Evolutionary conservation across 2,888 invertebrate species (phyloP).

Genomic region (Eilema sororculum): DNA sequence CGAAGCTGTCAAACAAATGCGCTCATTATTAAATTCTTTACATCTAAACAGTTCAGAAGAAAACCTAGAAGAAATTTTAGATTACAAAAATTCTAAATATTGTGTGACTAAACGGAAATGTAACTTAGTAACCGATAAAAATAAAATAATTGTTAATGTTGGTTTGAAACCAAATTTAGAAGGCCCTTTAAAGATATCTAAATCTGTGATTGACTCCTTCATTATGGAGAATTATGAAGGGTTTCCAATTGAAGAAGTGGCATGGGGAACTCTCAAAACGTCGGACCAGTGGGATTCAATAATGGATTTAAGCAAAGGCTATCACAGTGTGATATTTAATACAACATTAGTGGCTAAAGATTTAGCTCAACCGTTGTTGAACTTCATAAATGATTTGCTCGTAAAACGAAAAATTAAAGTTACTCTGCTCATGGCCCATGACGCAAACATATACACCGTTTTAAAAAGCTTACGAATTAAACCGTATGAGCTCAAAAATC

Average conservation of each 20-base stretch:
- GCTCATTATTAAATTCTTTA: slow-evolving; percentile 55
- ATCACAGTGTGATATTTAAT: slow-evolving; percentile 76
- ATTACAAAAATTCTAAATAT: slow-evolving; percentile 68
- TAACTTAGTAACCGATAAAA: slow-evolving; percentile 64
- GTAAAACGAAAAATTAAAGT: slow-evolving; percentile 58
- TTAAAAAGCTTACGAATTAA: slow-evolving; percentile 67
- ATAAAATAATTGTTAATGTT: slow-evolving; percentile 56
- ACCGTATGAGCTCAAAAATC: slow-evolving; percentile 62
- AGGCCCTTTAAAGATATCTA: slow-evolving; percentile 76
- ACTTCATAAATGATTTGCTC: slow-evolving; percentile 65
- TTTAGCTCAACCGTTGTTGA: slow-evolving; percentile 67
- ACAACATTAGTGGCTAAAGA: slow-evolving; percentile 72
- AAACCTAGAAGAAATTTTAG: slow-evolving; percentile 66
- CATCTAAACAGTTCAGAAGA: slow-evolving; percentile 64
- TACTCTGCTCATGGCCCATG: slow-evolving; percentile 75
- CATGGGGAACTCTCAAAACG: slow-evolving; percentile 70
- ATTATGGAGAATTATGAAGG: slow-evolving; percentile 80
- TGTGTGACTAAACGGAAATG: slow-evolving; percentile 67
- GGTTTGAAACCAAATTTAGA: slow-evolving; percentile 68
- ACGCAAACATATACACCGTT: slow-evolving; percentile 75
- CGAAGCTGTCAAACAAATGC: slow-evolving; percentile 66
- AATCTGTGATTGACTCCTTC: slow-evolving; percentile 76
- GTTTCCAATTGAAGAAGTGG: slow-evolving; percentile 65
- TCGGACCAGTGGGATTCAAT: slow-evolving; percentile 63
- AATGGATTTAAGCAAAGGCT: slow-evolving; percentile 63